phyloP scores from a whole-genome alignment of 2,113 vertebrate species.

The Hassar affinis region DNA sequence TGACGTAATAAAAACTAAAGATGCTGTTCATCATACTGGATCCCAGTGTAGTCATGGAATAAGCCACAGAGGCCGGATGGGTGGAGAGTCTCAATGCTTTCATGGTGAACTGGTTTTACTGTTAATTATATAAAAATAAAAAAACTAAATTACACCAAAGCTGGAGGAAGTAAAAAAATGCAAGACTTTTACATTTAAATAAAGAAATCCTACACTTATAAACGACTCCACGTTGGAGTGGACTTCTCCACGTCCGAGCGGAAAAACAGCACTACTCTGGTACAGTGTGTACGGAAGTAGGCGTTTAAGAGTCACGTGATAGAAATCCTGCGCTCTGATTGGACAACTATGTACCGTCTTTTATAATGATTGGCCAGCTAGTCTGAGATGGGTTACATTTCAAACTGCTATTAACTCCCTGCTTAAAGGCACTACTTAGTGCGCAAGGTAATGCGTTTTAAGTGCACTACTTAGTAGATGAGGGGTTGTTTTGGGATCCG shows the following conservation, averaged over 20 bases:
- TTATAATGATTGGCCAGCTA: slow-evolving; percentile 33
- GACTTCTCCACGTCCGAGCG: too few species aligned
- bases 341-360: background rate
- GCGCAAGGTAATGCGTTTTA: fast-evolving
- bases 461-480: background rate
- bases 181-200: background rate
- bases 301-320: background rate
- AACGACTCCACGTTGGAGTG: background rate
- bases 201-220: background rate
- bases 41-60: slow-evolving; percentile 85
- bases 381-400: background rate
- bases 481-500: background rate
- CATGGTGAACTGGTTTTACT: slow-evolving; percentile 51
- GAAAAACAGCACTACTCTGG: too few species aligned
- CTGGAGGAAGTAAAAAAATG: background rate
- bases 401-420: background rate
- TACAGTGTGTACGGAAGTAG: background rate
- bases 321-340: background rate
- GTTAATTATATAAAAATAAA: too few species aligned
- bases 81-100: slow-evolving; percentile 54
- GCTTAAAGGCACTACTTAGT: background rate
- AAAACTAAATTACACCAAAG: background rate
- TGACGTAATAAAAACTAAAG: slow-evolving; percentile 91
- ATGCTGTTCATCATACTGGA: slow-evolving; percentile 86
- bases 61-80: slow-evolving; percentile 76